Percentiles rank a stretch among this genome's conserved stretches.
phyloP scores from a whole-genome alignment of 2,113 vertebrate species.

The Sciurus niger region DNA sequence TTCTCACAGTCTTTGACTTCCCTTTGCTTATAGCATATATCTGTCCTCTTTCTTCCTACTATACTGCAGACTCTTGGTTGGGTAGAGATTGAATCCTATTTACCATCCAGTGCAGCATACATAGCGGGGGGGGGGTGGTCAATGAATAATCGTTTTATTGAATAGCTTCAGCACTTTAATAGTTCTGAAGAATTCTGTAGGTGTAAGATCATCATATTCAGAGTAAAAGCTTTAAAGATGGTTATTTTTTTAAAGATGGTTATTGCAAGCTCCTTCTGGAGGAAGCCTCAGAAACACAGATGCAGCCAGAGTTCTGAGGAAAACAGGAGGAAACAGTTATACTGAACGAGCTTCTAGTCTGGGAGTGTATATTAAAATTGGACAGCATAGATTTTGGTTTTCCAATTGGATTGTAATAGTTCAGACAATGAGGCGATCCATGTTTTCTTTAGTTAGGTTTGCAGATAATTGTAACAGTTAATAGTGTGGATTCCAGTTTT shows the following conservation, averaged over 20 bases:
- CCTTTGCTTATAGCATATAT: background rate
- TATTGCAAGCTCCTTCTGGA: background rate
- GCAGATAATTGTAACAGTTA: background rate
- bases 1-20: background rate
- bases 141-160: background rate
- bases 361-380: background rate
- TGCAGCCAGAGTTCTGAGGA: background rate
- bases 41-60: background rate
- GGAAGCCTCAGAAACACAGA: background rate
- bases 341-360: background rate
- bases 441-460: background rate
- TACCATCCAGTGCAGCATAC: background rate
- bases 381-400: background rate
- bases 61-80: background rate
- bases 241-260: too few relatives aligned
- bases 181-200: background rate
- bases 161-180: background rate
- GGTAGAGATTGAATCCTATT: background rate
- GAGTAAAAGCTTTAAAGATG: background rate
- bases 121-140: too few relatives aligned
- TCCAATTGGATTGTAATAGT: background rate
- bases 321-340: background rate
- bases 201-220: background rate
- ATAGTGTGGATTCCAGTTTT: background rate
- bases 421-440: background rate